Conservation (phyloP, 1,140 invertebrate genomes). For the Phthorimaea operculella region DNA sequence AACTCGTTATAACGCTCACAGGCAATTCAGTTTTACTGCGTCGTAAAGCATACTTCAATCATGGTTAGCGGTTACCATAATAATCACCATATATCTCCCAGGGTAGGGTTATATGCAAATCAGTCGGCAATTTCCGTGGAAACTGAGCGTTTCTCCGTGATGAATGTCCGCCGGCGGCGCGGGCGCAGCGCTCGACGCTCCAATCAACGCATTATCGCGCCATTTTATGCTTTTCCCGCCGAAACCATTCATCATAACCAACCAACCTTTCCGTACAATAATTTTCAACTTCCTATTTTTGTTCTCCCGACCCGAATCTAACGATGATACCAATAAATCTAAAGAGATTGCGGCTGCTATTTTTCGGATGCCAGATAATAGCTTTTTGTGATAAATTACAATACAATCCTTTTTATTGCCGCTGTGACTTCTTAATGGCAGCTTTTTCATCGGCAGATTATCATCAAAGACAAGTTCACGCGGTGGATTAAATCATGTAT, state of each 20-base stretch:
- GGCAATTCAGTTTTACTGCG: neutral
- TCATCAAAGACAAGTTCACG: conserved; percentile 26
- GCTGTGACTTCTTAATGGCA: conserved; percentile 28
- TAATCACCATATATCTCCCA: conserved; percentile 13
- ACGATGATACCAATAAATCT: conserved; percentile 30
- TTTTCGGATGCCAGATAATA: conserved; percentile 32
- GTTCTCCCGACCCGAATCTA: conserved; percentile 14
- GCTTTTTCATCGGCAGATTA: conserved; percentile 32
- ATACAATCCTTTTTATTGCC: conserved; percentile 34
- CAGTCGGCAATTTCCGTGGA: conserved; percentile 22
- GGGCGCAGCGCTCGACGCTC: conserved; percentile 13
- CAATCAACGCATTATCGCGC: conserved; percentile 27
- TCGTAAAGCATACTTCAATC: conserved; percentile 1
- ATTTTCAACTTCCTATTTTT: conserved; percentile 18
- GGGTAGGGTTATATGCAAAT: conserved; percentile 21
- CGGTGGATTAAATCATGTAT: conserved; percentile 14
- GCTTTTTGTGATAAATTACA: conserved; percentile 32
- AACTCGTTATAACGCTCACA: neutral
- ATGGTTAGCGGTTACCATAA: conserved; percentile 11
- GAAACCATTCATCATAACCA: conserved; percentile 25
- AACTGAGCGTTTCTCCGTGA: conserved; percentile 17
- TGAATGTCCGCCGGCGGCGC: conserved; percentile 14
- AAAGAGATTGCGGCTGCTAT: conserved; percentile 26
- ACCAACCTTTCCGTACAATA: conserved; percentile 11
- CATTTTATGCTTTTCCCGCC: conserved; percentile 25